phyloP scores from a whole-genome alignment of 30 jellyfish, hydroid and myxozoan species.

The Pseudorhiza aurosa region DNA sequence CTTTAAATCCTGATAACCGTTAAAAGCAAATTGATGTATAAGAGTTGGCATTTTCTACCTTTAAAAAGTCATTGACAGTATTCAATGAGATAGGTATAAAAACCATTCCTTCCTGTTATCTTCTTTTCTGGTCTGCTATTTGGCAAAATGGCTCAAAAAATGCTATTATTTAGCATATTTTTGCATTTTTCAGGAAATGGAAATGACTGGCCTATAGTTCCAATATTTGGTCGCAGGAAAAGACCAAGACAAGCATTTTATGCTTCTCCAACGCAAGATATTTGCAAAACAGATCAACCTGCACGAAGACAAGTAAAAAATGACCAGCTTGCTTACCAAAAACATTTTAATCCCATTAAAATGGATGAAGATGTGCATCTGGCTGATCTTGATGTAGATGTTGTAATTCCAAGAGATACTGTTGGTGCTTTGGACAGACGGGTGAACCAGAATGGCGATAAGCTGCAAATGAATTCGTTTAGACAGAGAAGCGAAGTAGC shows the following conservation, averaged over 20 bases:
- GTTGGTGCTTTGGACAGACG: too few relatives aligned
- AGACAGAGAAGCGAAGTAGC: neutral
- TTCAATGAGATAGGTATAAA: too few relatives aligned
- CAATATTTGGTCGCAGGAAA: conserved; percentile 89
- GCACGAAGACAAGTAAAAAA: neutral
- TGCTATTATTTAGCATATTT: too few relatives aligned
- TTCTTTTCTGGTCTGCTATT: too few relatives aligned
- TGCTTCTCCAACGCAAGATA: conserved; percentile 73
- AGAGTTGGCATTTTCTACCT: too few relatives aligned
- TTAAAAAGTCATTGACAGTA: too few relatives aligned
- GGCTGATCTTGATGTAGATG: conserved; percentile 12
- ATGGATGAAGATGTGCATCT: neutral
- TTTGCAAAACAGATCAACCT: neutral
- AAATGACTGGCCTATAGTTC: conserved; percentile 77
- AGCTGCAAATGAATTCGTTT: neutral
- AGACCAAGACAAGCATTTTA: conserved; percentile 83
- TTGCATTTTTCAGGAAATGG: conserved; percentile 3
- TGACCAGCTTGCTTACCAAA: neutral
- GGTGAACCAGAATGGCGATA: neutral
- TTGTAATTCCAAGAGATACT: neutral
- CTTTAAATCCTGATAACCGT: too few relatives aligned
- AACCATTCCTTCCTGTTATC: too few relatives aligned
- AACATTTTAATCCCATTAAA: neutral
- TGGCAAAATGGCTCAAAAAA: too few relatives aligned
- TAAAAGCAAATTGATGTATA: too few relatives aligned